Conservation (phyloP, 2,797 vertebrate species). For the Sebastes alutus region DNA sequence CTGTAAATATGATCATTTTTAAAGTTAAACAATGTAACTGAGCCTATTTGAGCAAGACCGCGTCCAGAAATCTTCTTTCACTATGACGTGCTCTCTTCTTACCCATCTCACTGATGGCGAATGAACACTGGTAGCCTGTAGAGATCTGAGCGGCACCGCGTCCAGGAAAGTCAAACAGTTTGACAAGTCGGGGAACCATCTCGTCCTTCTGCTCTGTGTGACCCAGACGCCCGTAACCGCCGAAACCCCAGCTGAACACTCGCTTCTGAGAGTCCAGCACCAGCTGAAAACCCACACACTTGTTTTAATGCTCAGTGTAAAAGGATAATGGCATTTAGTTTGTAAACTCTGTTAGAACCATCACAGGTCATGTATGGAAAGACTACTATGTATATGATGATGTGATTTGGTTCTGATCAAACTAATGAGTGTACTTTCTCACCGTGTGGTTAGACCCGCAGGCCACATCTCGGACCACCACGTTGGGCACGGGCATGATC, state of each 20-base stretch:
- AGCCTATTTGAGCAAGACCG: rapidly evolving
- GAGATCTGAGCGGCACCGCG: conserved; percentile 92
- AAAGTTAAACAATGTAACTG: background rate
- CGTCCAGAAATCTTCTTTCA: background rate
- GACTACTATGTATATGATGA: too few relatives aligned
- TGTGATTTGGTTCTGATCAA: background rate
- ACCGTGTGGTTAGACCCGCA: conserved; percentile 95
- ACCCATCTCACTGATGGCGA: conserved; percentile 95
- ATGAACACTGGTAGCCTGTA: conserved; percentile 93
- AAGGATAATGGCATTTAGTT: background rate
- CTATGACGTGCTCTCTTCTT: background rate
- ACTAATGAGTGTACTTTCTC: conserved; percentile 33
- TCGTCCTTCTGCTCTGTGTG: conserved; percentile 97
- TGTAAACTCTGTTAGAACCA: background rate
- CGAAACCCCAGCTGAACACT: conserved; percentile 97
- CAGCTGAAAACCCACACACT: conserved; percentile 76
- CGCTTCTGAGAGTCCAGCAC: conserved; percentile 96
- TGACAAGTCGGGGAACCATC: conserved; percentile 95
- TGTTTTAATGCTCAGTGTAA: background rate
- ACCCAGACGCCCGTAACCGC: conserved; percentile 94
- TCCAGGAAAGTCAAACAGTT: conserved; percentile 95
- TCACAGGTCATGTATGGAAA: background rate
- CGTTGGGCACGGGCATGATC: conserved; percentile 92
- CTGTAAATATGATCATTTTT: background rate
- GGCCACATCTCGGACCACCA: conserved; percentile 93